Conservation (phyloP, 1,140 invertebrate genomes). For the Phortica variegata region DNA sequence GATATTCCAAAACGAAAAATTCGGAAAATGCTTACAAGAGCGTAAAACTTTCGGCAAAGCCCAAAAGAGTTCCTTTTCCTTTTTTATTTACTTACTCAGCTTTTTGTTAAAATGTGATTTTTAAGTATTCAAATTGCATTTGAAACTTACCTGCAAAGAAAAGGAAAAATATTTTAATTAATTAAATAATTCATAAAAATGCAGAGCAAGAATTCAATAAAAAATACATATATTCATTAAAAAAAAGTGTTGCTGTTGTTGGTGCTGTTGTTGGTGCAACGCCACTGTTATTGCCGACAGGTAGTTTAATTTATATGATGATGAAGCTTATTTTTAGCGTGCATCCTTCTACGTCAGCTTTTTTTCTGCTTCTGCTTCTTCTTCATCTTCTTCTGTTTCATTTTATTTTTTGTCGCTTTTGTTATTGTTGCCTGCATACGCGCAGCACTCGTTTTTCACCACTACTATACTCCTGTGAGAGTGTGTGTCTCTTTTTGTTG, state of each 20-base stretch:
- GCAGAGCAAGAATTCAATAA: no score
- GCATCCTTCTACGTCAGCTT: no score
- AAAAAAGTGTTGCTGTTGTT: constrained; percentile 12
- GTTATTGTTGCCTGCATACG: constrained; percentile 10
- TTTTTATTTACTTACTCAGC: not conserved
- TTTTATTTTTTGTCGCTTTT: constrained; percentile 10
- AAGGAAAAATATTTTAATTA: constrained; percentile 8
- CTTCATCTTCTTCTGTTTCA: constrained; percentile 1
- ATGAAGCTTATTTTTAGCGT: constrained; percentile 3
- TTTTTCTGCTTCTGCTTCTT: no score
- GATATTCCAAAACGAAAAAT: no score
- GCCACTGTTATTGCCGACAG: constrained; percentile 37
- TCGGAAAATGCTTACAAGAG: no score
- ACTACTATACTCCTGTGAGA: constrained; percentile 20
- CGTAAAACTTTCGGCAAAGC: no score
- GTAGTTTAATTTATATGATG: constrained; percentile 51
- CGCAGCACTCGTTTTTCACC: constrained; percentile 15
- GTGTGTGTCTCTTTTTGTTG: constrained; percentile 15
- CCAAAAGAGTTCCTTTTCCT: not conserved
- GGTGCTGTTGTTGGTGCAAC: no score
- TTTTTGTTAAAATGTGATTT: not conserved
- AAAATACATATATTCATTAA: constrained; percentile 25
- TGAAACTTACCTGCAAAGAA: constrained; percentile 38
- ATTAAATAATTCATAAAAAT: constrained; percentile 21
- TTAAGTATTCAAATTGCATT: constrained; percentile 9